Base-by-base conservation (phyloP, 2,888 invertebrate species). In the Malachius bipustulatus region DNA sequence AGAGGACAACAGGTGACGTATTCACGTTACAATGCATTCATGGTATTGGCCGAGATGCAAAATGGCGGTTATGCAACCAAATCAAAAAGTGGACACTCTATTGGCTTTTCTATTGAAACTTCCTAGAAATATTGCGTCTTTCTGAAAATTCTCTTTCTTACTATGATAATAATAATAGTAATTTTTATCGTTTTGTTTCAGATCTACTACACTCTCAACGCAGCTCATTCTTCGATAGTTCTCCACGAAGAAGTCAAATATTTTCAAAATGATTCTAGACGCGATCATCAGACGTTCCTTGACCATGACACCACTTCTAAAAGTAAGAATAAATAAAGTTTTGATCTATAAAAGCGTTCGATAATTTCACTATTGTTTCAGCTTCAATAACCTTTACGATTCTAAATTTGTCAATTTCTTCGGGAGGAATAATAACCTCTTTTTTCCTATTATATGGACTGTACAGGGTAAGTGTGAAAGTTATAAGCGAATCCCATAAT, bases 351-450 rank as follows among this genome's bases (percentile, higher is more conserved):
- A 28, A 19, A 19, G 24, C 6, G 24, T 19, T 19, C 24, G n/a
- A 19, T 37, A 33, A 6, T 29, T 4, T 16, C 24, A 33, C 36
- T 40, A 37, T 44, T 33, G 51, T 73, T 74, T 31, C 72, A 83
- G 83, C 73, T n/a, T 77, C 82, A 15, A 73, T 82, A 50, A 67
- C 72, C 40, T 73, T 83, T 58, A 76, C 78, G 58, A 70, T 80
- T 41, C 67, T 73, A 14, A 65, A 80, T 38, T 64, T 82, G 48
- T 67, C 69, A 16, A 77, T 77, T 57, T 79, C 82, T 32, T 65
- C 73, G 3, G 62, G 73, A 44, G 82, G 84, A 3, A 68, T 82
- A 31, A 42, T 82, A 14, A 69, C 81, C 9, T 79, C 81, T 32
- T 50, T 75, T 4, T 56, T 82, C 27, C 66, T 84, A 35, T 64